phyloP scores from a whole-genome alignment of 37 sponge, comb jelly and placozoan genomes.

The Eunapius fragilis region DNA sequence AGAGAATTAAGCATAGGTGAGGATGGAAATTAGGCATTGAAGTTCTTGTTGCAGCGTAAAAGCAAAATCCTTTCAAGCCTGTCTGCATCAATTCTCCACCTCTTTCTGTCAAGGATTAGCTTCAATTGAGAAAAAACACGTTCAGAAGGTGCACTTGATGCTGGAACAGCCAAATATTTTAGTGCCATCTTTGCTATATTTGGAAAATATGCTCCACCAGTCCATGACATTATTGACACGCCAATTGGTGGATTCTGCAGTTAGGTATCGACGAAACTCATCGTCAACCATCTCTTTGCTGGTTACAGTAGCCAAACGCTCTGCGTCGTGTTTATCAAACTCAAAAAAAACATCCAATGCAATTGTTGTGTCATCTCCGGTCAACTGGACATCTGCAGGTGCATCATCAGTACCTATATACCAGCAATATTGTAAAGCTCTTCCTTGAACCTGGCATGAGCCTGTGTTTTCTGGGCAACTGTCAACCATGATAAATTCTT shows the following conservation, averaged over 20 bases:
- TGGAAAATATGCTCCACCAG: neutral
- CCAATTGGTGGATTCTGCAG: neutral
- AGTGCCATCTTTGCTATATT: neutral
- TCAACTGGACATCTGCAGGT: neutral
- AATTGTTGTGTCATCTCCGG: neutral
- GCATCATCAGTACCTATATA: neutral
- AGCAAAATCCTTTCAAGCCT: no score
- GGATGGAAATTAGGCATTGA: no score
- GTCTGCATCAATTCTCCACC: no score
- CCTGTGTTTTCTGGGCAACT: neutral
- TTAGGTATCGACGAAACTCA: neutral
- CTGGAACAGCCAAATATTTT: neutral
- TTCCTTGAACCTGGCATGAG: neutral
- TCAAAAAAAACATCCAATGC: neutral
- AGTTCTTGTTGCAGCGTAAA: no score
- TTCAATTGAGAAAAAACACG: neutral
- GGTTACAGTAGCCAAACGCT: neutral
- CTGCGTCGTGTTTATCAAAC: neutral
- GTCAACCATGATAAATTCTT: no score
- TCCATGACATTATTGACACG: neutral
- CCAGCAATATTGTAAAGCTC: neutral
- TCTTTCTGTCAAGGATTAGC: no score
- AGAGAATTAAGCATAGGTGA: no score
- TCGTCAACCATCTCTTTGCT: neutral
- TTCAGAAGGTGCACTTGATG: neutral